phyloP scores from a whole-genome alignment of 2,797 vertebrate species.

The Notamacropus eugenii region DNA sequence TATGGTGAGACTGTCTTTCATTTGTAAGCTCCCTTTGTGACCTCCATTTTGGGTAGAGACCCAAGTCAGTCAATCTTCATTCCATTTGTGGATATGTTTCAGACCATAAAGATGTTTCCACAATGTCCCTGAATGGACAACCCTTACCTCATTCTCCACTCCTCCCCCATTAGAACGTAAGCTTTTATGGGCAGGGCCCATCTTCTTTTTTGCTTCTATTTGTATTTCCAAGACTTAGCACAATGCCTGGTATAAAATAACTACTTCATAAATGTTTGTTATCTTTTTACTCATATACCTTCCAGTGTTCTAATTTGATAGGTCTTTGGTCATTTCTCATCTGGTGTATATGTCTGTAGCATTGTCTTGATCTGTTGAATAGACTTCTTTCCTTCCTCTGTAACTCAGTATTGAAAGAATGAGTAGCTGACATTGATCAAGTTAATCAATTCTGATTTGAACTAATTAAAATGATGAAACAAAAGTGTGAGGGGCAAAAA shows the following conservation, averaged over 20 bases:
- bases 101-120: neutral
- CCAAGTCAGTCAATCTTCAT: neutral
- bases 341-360: neutral
- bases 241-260: neutral
- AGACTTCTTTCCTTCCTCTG: neutral
- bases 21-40: neutral
- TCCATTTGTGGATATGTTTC: neutral
- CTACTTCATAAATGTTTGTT: neutral
- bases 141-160: neutral
- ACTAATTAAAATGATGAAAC: constrained; percentile 30
- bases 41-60: neutral
- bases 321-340: neutral
- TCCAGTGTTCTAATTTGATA: neutral
- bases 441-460: constrained; percentile 1
- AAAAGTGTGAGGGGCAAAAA: neutral
- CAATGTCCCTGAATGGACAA: neutral
- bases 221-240: neutral
- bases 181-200: neutral
- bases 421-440: neutral
- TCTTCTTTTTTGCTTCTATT: neutral
- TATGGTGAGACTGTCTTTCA: neutral
- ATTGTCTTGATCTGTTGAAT: neutral
- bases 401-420: neutral
- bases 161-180: neutral
- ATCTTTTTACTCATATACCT: neutral